Evolutionary conservation across 1,140 invertebrate species (phyloP).

Genomic region (Zaprionus davidi): DNA sequence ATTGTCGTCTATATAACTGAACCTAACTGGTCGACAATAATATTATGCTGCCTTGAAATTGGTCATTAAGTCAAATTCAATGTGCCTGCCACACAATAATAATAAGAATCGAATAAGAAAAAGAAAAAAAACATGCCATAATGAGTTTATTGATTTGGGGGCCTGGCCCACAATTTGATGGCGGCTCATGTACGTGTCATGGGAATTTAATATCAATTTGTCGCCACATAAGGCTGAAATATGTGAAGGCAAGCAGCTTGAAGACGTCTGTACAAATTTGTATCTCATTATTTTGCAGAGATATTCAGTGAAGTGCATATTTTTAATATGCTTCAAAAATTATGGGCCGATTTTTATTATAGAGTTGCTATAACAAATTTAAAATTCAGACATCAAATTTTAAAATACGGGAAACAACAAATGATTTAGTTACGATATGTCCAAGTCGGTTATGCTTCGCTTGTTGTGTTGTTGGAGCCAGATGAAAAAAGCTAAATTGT

Average conservation of each 20-base stretch:
- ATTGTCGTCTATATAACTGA: conserved; percentile 24
- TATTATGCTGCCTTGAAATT: conserved; percentile 50
- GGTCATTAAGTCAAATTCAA: conserved; percentile 55
- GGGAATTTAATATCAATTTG: conserved; percentile 68
- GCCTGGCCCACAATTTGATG: conserved; percentile 35
- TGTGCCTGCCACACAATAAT: conserved; percentile 33
- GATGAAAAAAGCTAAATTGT: too few relatives aligned
- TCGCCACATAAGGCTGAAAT: conserved; percentile 51
- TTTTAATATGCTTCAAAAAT: conserved; percentile 1
- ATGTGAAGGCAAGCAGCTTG: conserved; percentile 17
- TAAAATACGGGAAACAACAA: background rate
- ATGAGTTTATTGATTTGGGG: conserved; percentile 64
- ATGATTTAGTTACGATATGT: background rate
- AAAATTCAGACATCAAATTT: background rate
- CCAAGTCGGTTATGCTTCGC: background rate
- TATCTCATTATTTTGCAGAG: conserved; percentile 5
- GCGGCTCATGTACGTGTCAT: conserved; percentile 45
- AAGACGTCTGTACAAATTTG: conserved; percentile 7
- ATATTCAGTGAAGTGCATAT: background rate
- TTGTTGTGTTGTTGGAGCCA: background rate
- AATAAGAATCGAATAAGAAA: conserved; percentile 14
- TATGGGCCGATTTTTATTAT: background rate
- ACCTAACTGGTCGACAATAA: conserved; percentile 32
- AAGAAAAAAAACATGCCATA: conserved; percentile 42
- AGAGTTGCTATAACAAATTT: background rate